A percentile compares a stretch with the other conserved stretches of the same genome.
These are phyloP conservation scores for Drosophila guanche DNA, from an alignment of 1,140 invertebrate genomes.

Conservation along the genomic window DNA sequence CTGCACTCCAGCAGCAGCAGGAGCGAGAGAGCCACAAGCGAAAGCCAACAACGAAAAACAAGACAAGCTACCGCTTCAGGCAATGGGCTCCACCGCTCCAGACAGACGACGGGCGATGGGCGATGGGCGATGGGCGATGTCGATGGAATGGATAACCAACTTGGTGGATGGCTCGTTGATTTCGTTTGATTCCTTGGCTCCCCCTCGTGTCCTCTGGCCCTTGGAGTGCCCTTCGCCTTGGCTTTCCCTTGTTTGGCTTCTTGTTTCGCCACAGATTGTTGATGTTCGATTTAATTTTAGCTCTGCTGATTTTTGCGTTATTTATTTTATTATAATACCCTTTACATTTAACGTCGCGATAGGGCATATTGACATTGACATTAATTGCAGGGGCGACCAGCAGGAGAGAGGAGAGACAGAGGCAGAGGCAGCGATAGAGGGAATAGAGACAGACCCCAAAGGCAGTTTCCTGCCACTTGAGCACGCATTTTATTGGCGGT, in stretches of 20 bases:
- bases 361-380: slow-evolving; percentile 81
- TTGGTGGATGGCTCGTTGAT: slow-evolving; percentile 75
- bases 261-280: slow-evolving; percentile 72
- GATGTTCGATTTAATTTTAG: slow-evolving; percentile 81
- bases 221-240: slow-evolving; percentile 17
- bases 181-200: slow-evolving; percentile 63
- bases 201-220: slow-evolving; percentile 1
- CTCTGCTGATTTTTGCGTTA: slow-evolving; percentile 78
- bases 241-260: slow-evolving; percentile 30
- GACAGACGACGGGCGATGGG: slow-evolving; percentile 1
- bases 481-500: slow-evolving; percentile 80
- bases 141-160: slow-evolving; percentile 71
- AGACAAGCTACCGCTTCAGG: slow-evolving; percentile 47
- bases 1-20: slow-evolving; percentile 59
- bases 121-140: slow-evolving; percentile 24
- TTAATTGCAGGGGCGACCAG: slow-evolving; percentile 57
- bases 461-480: slow-evolving; percentile 68
- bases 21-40: neutral
- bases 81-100: slow-evolving; percentile 10
- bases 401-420: neutral
- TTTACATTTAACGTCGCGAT: slow-evolving; percentile 79
- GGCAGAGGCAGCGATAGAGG: neutral
- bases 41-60: too few relatives aligned
- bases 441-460: slow-evolving; percentile 18
- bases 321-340: slow-evolving; percentile 82